Percentiles rank a stretch among this genome's conserved stretches.
Evolutionary conservation across 2,113 vertebrate genomes (phyloP).

Genomic region (Dipodomys spectabilis): DNA sequence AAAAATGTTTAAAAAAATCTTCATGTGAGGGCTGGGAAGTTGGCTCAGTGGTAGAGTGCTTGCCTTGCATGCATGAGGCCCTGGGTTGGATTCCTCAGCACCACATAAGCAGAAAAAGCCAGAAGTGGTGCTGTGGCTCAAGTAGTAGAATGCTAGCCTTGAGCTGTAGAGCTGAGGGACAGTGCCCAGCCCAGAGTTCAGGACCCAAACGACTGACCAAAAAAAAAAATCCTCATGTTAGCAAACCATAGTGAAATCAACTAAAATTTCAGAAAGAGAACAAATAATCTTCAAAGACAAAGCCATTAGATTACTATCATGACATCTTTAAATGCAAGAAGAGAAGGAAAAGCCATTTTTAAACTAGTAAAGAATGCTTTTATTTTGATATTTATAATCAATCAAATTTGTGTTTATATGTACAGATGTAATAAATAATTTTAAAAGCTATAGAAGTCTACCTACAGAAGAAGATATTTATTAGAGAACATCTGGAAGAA

Average conservation of each 20-base stretch:
- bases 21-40: too few species aligned
- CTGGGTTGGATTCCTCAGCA: too few species aligned
- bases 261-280: neutral
- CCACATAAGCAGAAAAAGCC: too few species aligned
- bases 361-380: neutral
- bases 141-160: too few species aligned
- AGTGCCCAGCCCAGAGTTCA: too few species aligned
- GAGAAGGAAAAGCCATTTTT: neutral
- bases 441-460: neutral
- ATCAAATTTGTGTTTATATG: neutral
- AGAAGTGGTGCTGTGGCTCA: too few species aligned
- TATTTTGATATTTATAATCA: neutral
- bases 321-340: neutral
- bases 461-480: neutral
- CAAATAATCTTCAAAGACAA: slow-evolving; percentile 6
- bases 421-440: neutral
- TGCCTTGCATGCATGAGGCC: too few species aligned
- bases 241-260: neutral
- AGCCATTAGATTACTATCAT: neutral
- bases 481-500: neutral
- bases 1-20: too few species aligned
- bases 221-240: neutral
- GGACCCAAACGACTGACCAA: too few species aligned
- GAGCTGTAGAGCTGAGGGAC: too few species aligned
- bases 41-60: too few species aligned